phyloP scores from a whole-genome alignment of 2,888 invertebrate species.

The Cyaniris semiargus region DNA sequence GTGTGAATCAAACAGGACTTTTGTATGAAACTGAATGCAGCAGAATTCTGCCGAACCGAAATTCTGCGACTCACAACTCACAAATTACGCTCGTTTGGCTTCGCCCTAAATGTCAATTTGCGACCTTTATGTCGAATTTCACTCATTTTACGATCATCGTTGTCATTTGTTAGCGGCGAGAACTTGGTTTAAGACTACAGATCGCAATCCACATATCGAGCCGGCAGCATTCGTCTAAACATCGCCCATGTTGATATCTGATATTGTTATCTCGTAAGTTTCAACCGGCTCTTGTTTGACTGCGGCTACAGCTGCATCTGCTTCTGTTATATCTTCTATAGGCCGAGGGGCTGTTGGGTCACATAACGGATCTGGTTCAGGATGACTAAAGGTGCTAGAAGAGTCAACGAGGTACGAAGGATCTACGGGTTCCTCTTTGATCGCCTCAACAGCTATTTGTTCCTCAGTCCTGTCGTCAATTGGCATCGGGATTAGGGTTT shows the following conservation, averaged over 20 bases:
- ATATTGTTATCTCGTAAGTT: constrained; percentile 7
- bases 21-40: too few species aligned
- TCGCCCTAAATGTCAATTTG: too few species aligned
- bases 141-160: neutral
- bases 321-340: neutral
- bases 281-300: neutral
- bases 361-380: neutral
- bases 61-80: too few species aligned
- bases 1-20: too few species aligned
- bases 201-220: neutral
- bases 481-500: neutral
- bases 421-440: neutral
- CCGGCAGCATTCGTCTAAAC: neutral
- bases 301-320: neutral
- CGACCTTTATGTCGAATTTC: too few species aligned
- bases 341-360: neutral
- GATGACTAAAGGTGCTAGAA: neutral
- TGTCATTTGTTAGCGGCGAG: neutral
- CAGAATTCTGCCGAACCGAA: too few species aligned
- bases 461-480: neutral
- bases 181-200: neutral
- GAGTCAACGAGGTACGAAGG: neutral
- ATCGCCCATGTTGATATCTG: neutral
- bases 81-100: too few species aligned
- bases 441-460: neutral